Evolutionary conservation across 2,797 vertebrate species (phyloP).

Genomic region (Onychomys torridus): DNA sequence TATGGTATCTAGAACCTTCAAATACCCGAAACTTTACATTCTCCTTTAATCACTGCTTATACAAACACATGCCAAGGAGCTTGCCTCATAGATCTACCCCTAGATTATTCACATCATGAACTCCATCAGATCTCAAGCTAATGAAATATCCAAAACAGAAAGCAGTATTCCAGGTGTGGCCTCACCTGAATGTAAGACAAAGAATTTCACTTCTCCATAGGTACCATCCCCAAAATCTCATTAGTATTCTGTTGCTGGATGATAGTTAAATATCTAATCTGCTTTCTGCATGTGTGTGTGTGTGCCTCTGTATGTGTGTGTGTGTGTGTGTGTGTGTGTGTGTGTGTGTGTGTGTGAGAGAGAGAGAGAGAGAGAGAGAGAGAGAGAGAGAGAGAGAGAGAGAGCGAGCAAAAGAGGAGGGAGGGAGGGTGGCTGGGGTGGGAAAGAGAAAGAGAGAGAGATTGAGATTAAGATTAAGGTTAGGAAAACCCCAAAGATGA

Average conservation of each 20-base stretch:
- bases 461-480: constrained; percentile 58
- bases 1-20: constrained; percentile 59
- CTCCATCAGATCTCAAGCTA: constrained; percentile 58
- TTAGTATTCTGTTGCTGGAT: constrained; percentile 54
- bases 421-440: neutral
- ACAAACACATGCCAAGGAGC: constrained; percentile 59
- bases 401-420: no score
- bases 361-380: no score
- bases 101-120: constrained; percentile 64
- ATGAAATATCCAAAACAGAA: constrained; percentile 68
- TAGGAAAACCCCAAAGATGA: constrained; percentile 51
- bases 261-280: constrained; percentile 69
- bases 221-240: constrained; percentile 56
- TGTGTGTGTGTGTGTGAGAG: no score
- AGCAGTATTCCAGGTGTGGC: constrained; percentile 68
- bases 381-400: neutral
- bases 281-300: neutral
- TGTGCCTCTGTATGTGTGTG: neutral
- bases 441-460: neutral
- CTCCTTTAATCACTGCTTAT: constrained; percentile 61
- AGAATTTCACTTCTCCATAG: constrained; percentile 49
- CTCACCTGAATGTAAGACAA: constrained; percentile 55
- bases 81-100: constrained; percentile 32
- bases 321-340: neutral
- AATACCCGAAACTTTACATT: constrained; percentile 58